Percentiles rank a stretch among this genome's conserved stretches.
phyloP scores from a whole-genome alignment of 2,888 invertebrate genomes.

The Oxycera nigricornis region DNA sequence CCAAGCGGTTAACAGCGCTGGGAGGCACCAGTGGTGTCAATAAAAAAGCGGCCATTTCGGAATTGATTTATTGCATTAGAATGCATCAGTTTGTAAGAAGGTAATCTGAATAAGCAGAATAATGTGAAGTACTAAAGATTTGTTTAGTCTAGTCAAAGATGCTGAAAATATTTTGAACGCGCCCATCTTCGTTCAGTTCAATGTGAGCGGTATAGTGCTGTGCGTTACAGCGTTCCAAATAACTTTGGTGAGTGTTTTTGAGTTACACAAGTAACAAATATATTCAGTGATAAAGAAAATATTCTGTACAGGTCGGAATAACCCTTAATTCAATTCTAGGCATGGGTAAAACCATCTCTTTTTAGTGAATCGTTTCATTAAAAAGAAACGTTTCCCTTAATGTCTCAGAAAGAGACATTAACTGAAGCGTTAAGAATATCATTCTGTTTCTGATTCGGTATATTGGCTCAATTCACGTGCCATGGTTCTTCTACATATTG shows the following conservation, averaged over 20 bases:
- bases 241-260: constrained; percentile 9
- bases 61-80: not conserved
- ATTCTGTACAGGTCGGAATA: too few relatives aligned
- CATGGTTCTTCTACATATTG: too few relatives aligned
- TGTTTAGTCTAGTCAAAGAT: not conserved
- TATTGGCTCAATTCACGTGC: too few relatives aligned
- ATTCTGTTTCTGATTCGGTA: too few relatives aligned
- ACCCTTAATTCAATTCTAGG: too few relatives aligned
- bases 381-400: too few relatives aligned
- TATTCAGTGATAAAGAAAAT: too few relatives aligned
- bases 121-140: not conserved
- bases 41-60: not conserved
- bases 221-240: constrained; percentile 34
- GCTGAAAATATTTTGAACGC: constrained; percentile 1
- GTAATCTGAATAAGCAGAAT: not conserved
- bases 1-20: constrained; percentile 49
- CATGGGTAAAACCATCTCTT: too few relatives aligned
- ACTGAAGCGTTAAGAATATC: too few relatives aligned
- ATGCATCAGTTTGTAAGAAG: constrained; percentile 26
- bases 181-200: constrained; percentile 23
- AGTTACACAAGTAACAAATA: too few relatives aligned
- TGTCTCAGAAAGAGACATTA: too few relatives aligned
- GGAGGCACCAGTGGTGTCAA: not conserved
- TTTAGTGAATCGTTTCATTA: too few relatives aligned
- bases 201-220: constrained; percentile 26